Base-by-base conservation (phyloP, 2,113 vertebrate genomes). In the Panthera tigris region DNA sequence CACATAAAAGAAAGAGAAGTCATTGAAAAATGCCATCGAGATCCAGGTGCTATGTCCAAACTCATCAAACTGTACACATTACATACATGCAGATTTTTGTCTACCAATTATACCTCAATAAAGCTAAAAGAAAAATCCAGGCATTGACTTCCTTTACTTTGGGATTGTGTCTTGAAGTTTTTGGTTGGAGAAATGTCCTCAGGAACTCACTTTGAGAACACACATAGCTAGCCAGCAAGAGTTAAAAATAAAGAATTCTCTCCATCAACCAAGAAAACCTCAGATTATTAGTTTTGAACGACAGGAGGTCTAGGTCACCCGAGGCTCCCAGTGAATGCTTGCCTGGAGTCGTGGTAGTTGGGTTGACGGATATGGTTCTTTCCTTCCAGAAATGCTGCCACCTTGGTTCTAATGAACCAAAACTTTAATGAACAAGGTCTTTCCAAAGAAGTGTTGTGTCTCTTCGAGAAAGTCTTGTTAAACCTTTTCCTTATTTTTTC, bases 401-500 rank as follows among this genome's bases (percentile, higher is more conserved):
- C 87, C 82, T 97, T 66, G 29, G 14, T 63, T 90, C 88, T 96
- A 91, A 87, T 80, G 95, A 98, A 92, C 94, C 25, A 73, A 8
- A 50, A 2, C 1, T 0, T 86, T 63, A 63, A 82, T 11, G 76
- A 98, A 88, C 7, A 55, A 84, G 73, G 18, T 68, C 87, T 89
- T 85, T 61, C 76, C 88, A 16, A 15, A 41, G 45, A 86, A 63
- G 11, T 7, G 4, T 41, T 97, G 92, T 89, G 55, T 92, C 87
- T 97, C 63, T 94, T 97, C 80, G 95, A 95, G 96, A 92, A 94
- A 50, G 15, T 81, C 97, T 98, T 92, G 50, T 98, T 94, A 97
- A 93, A 93, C 1, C 63, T 85, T 80, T 82, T 18, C 23, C 50
- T 31, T 15, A 31, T 14, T 15, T 8, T 3, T 13, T 57, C 68